phyloP scores from a whole-genome alignment of 2,888 invertebrate species.

The Trichopoda pennipes region DNA sequence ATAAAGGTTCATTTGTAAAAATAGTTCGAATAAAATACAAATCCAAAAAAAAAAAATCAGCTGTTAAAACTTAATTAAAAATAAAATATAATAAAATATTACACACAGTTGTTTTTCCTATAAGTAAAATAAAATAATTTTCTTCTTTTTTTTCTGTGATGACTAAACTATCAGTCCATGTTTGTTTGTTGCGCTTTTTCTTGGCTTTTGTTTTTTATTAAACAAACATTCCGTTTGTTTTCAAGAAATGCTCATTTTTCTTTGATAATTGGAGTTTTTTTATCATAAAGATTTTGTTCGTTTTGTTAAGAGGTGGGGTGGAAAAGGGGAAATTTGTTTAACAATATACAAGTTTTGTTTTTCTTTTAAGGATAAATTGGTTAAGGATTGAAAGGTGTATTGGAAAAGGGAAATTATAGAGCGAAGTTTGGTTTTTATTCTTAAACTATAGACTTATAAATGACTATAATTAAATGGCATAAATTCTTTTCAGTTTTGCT shows the following conservation, averaged over 20 bases:
- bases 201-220: slow-evolving; percentile 33
- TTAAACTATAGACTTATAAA: slow-evolving; percentile 50
- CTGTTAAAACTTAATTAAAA: no score
- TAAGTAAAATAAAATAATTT: slow-evolving; percentile 40
- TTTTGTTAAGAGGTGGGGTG: slow-evolving; percentile 35
- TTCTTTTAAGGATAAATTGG: not conserved
- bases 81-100: slow-evolving; percentile 40
- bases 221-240: slow-evolving; percentile 56
- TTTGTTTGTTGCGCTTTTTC: slow-evolving; percentile 62
- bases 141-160: slow-evolving; percentile 31
- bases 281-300: slow-evolving; percentile 43
- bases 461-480: slow-evolving; percentile 68
- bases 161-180: slow-evolving; percentile 68
- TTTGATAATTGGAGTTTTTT: slow-evolving; percentile 60
- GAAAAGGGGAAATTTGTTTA: slow-evolving; percentile 13
- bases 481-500: slow-evolving; percentile 59
- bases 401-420: not conserved
- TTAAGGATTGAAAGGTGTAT: not conserved
- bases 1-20: no score
- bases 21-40: no score
- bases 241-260: slow-evolving; percentile 62
- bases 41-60: no score
- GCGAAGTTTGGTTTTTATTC: slow-evolving; percentile 29
- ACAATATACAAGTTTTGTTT: slow-evolving; percentile 49
- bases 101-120: slow-evolving; percentile 44